Conservation (phyloP, 2,797 vertebrate genomes). For the Falco naumanni region DNA sequence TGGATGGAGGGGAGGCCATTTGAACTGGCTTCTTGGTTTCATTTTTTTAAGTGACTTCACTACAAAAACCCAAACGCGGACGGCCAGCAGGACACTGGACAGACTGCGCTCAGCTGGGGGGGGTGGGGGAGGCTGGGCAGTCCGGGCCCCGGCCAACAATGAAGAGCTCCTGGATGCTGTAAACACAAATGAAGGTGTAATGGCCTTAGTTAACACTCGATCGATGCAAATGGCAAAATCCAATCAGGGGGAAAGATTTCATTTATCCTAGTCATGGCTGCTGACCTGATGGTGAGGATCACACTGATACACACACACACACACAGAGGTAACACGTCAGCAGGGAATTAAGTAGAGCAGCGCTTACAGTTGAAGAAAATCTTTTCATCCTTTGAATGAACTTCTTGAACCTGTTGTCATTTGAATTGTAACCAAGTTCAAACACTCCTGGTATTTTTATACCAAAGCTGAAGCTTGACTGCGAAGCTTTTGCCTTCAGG, state of each 20-base stretch:
- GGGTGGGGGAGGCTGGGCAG: neutral
- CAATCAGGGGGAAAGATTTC: neutral
- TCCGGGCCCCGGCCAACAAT: neutral
- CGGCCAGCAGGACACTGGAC: neutral
- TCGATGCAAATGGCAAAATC: neutral
- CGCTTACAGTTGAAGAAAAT: slow-evolving; percentile 84
- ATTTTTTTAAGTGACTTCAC: neutral
- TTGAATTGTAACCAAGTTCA: slow-evolving; percentile 77
- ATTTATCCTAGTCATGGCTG: neutral
- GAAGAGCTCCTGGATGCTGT: neutral
- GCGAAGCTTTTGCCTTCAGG: neutral
- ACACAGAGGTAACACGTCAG: fast-evolving
- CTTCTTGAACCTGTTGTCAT: slow-evolving; percentile 73
- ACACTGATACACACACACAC: neutral
- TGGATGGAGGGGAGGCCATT: neutral
- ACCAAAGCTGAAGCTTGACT: slow-evolving; percentile 71
- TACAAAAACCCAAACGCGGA: neutral
- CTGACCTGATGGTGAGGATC: neutral
- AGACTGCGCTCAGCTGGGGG: neutral
- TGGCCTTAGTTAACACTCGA: neutral
- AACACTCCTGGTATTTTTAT: slow-evolving; percentile 65
- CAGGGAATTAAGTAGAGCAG: neutral
- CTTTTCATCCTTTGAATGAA: slow-evolving; percentile 79
- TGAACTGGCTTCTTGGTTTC: neutral
- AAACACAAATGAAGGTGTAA: neutral